Evolutionary conservation across 2,797 vertebrate genomes (phyloP).

Genomic region (Micrastur ruficollis): DNA sequence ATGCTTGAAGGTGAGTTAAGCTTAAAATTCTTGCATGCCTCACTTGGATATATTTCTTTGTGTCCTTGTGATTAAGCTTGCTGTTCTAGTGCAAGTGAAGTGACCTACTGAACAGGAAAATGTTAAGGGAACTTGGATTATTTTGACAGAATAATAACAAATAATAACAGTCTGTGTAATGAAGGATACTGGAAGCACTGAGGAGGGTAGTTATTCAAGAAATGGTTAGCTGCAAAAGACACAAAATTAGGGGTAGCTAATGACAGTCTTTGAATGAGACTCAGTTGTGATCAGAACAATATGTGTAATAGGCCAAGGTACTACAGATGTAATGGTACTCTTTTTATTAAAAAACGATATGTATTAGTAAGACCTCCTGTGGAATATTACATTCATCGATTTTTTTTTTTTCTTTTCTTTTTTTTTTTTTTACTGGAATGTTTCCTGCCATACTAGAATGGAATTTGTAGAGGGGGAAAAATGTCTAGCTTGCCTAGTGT

Average conservation of each 20-base stretch:
- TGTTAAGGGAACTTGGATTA: not conserved
- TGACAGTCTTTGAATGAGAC: not conserved
- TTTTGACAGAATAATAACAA: not conserved
- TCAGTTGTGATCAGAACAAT: not conserved
- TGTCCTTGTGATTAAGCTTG: not conserved
- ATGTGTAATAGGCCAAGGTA: not conserved
- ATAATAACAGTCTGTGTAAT: not conserved
- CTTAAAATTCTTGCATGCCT: not conserved
- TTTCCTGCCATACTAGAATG: not conserved
- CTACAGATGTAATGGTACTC: not conserved
- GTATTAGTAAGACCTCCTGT: not conserved
- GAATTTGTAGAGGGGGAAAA: not conserved
- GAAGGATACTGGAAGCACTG: not conserved
- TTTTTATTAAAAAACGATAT: not conserved
- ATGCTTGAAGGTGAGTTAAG: not conserved
- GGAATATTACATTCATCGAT: not conserved
- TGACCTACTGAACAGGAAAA: not conserved
- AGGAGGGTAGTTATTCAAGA: not conserved
- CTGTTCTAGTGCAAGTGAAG: not conserved
- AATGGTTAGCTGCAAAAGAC: not conserved
- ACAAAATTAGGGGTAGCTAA: not conserved
- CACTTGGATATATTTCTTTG: not conserved
- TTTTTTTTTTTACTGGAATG: not conserved
- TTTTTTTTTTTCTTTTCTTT: not conserved
- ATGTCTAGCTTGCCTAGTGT: not conserved